Conservation (phyloP, 2,113 vertebrate genomes). For the Ariopsis seemanni region DNA sequence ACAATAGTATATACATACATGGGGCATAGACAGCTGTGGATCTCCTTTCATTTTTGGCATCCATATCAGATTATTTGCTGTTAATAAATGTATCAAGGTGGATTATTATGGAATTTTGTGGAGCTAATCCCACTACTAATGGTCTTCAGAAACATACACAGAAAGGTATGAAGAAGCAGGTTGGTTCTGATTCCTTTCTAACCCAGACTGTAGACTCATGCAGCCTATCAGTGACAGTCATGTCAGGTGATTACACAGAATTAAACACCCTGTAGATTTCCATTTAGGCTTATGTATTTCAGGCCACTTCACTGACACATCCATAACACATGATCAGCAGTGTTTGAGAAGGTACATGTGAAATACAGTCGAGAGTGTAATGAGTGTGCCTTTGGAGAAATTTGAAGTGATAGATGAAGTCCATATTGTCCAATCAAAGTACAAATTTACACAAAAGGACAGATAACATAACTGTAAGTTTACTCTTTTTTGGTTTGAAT, state of each 20-base stretch:
- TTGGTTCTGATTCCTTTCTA: not conserved
- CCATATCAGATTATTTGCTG: not conserved
- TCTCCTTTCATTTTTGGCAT: not conserved
- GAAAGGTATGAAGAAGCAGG: not conserved
- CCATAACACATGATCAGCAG: not conserved
- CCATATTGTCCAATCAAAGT: not conserved
- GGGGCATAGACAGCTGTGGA: not conserved
- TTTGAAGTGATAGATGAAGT: not conserved
- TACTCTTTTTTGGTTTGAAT: not conserved
- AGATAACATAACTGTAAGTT: not conserved
- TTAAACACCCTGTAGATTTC: not conserved
- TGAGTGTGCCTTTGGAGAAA: not conserved
- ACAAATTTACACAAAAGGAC: not conserved
- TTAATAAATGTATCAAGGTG: not conserved
- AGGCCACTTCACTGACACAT: not conserved
- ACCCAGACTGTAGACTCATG: not conserved
- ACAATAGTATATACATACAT: slow-evolving; percentile 9
- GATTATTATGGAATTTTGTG: not conserved
- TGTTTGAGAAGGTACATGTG: not conserved
- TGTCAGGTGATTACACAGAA: not conserved
- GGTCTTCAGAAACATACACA: not conserved
- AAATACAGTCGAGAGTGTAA: not conserved
- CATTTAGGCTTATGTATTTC: not conserved
- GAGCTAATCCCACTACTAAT: not conserved
- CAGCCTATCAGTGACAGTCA: too few species aligned